Evolutionary conservation across 2,888 invertebrate genomes (phyloP).

Genomic region (Acrocyrtus sp.): DNA sequence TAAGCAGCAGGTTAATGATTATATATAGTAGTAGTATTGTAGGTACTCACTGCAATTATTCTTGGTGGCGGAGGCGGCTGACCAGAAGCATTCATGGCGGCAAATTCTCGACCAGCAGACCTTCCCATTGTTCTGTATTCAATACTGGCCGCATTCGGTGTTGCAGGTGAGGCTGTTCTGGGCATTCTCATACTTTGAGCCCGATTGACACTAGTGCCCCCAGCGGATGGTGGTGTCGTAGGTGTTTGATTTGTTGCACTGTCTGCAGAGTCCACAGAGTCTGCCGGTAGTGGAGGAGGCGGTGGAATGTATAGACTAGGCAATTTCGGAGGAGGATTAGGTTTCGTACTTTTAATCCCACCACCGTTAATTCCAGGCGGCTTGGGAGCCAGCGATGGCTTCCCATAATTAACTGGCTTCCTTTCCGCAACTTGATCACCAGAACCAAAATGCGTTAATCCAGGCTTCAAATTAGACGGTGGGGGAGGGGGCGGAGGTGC

Average conservation of each 20-base stretch:
- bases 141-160: slow-evolving; percentile 53
- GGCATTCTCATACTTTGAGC: slow-evolving; percentile 88
- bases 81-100: slow-evolving; percentile 48
- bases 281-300: slow-evolving; percentile 41
- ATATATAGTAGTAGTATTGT: no score
- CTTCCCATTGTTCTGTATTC: slow-evolving; percentile 62
- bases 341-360: slow-evolving; percentile 53
- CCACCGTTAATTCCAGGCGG: slow-evolving; percentile 72
- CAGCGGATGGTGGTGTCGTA: slow-evolving; percentile 64
- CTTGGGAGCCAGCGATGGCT: slow-evolving; percentile 86
- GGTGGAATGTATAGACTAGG: slow-evolving; percentile 60
- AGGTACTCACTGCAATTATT: slow-evolving; percentile 58
- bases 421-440: slow-evolving; percentile 19
- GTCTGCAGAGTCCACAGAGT: slow-evolving; percentile 4
- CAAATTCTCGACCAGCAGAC: slow-evolving; percentile 53
- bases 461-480: slow-evolving; percentile 73
- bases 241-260: slow-evolving; percentile 37
- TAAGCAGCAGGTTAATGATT: no score
- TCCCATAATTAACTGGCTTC: slow-evolving; percentile 71
- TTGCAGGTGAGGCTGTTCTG: slow-evolving; percentile 70
- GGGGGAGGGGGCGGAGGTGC: slow-evolving; percentile 83
- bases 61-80: slow-evolving; percentile 63
- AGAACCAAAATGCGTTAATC: no score
- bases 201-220: slow-evolving; percentile 71
- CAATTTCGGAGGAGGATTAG: slow-evolving; percentile 61